These are phyloP conservation scores for Ophion costatus DNA, from an alignment of 2,888 invertebrate species.

Conservation along the genomic window DNA sequence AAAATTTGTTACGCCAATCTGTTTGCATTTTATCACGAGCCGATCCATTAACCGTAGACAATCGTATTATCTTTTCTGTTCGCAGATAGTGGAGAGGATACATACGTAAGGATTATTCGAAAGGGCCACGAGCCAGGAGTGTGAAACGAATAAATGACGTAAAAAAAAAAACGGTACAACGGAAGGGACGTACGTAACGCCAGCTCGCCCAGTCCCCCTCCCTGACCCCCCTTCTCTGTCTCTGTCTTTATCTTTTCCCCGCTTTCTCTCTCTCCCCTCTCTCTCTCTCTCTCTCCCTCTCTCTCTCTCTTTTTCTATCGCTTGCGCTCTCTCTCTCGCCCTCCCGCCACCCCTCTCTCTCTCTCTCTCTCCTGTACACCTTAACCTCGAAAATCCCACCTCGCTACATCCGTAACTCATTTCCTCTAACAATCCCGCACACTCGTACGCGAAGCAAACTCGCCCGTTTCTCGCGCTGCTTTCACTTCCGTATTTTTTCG, in stretches of 20 bases:
- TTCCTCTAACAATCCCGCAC: conserved; percentile 66
- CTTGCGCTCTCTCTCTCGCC: conserved; percentile 82
- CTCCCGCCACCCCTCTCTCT: conserved; percentile 68
- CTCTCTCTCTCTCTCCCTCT: conserved; percentile 62
- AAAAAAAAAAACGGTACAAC: conserved; percentile 80
- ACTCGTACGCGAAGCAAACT: conserved; percentile 51
- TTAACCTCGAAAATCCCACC: conserved; percentile 68
- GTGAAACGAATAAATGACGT: conserved; percentile 82
- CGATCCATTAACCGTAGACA: conserved; percentile 13
- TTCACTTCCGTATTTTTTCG: conserved; percentile 68
- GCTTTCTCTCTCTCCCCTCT: conserved; percentile 68
- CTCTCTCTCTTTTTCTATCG: no score
- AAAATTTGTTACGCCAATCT: background rate
- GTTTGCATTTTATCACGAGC: background rate
- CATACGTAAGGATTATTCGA: conserved; percentile 71
- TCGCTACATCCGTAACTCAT: conserved; percentile 67
- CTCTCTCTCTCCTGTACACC: conserved; percentile 64
- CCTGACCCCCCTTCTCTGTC: conserved; percentile 81
- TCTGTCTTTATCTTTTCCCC: conserved; percentile 69
- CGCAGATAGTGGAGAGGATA: conserved; percentile 77
- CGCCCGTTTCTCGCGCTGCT: conserved; percentile 64
- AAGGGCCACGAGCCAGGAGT: conserved; percentile 80
- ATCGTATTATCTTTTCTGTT: conserved; percentile 76
- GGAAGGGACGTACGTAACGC: conserved; percentile 82
- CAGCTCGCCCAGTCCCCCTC: conserved; percentile 78